A percentile compares a stretch with the other conserved stretches of the same genome.
Conservation (phyloP, 2,113 vertebrate species). For the Thalassarche chlororhynchos region DNA sequence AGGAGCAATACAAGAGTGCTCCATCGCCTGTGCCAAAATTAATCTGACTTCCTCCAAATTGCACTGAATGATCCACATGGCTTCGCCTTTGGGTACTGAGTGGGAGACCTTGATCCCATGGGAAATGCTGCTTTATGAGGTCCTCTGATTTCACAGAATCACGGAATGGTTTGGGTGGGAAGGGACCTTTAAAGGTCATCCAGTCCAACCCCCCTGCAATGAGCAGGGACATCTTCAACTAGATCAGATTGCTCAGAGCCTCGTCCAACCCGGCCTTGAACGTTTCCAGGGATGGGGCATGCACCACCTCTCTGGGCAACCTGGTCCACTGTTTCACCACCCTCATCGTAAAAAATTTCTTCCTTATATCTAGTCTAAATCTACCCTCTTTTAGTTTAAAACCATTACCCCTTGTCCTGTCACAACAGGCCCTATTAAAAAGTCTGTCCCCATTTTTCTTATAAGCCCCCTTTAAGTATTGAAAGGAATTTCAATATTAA, state of each 20-base stretch:
- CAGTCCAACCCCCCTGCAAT: background rate
- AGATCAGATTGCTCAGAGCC: background rate
- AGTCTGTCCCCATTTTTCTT: background rate
- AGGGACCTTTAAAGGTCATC: background rate
- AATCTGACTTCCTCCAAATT: conserved; percentile 9
- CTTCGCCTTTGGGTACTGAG: background rate
- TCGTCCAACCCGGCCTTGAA: background rate
- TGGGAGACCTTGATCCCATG: background rate
- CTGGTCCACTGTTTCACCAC: background rate
- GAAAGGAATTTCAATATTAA: background rate
- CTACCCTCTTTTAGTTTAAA: background rate
- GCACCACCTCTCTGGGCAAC: background rate
- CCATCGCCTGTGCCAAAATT: background rate
- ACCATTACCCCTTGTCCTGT: background rate
- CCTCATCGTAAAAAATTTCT: background rate
- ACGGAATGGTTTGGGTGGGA: background rate
- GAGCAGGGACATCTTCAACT: background rate
- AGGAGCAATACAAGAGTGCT: conserved; percentile 20
- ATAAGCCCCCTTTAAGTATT: background rate
- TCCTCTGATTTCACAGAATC: background rate
- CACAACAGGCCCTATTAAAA: background rate
- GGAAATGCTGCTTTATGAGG: background rate
- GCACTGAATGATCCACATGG: background rate
- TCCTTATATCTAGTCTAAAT: background rate
- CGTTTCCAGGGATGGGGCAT: background rate